Conservation (phyloP, 35 echinoderm and acorn worm genomes). For the Ptychodera flava region DNA sequence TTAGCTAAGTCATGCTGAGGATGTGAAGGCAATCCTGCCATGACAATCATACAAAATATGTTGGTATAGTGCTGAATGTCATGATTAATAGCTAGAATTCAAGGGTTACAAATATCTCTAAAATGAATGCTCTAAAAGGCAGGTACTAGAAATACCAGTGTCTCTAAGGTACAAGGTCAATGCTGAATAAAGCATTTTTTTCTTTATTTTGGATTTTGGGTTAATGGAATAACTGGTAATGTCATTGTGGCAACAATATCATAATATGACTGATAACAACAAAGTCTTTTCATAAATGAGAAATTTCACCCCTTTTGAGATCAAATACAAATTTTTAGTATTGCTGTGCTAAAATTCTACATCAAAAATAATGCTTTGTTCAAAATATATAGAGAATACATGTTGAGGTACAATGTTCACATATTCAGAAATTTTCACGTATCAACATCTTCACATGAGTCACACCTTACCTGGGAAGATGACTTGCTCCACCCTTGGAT, state of each 20-base stretch:
- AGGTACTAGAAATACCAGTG: neutral
- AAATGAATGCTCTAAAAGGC: neutral
- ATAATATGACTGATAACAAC: too few relatives aligned
- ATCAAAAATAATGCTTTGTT: neutral
- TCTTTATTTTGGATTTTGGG: neutral
- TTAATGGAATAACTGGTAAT: neutral
- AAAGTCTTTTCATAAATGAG: neutral
- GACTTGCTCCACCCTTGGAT: conserved; percentile 57
- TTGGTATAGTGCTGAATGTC: too few relatives aligned
- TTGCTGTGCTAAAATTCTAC: neutral
- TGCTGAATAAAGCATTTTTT: neutral
- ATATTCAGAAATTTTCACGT: neutral
- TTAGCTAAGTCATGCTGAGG: conserved; percentile 83
- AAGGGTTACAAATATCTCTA: neutral
- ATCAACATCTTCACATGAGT: neutral
- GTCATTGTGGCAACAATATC: too few relatives aligned
- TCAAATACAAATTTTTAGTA: neutral
- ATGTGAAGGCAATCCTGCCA: conserved; percentile 79
- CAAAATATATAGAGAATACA: neutral
- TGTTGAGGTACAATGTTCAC: neutral
- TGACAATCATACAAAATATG: neutral
- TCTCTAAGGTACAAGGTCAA: neutral
- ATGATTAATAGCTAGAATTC: neutral
- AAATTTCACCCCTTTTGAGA: neutral
- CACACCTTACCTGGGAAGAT: conserved; percentile 79